phyloP scores from a whole-genome alignment of 1,140 invertebrate species.

The Copidosoma floridanum region DNA sequence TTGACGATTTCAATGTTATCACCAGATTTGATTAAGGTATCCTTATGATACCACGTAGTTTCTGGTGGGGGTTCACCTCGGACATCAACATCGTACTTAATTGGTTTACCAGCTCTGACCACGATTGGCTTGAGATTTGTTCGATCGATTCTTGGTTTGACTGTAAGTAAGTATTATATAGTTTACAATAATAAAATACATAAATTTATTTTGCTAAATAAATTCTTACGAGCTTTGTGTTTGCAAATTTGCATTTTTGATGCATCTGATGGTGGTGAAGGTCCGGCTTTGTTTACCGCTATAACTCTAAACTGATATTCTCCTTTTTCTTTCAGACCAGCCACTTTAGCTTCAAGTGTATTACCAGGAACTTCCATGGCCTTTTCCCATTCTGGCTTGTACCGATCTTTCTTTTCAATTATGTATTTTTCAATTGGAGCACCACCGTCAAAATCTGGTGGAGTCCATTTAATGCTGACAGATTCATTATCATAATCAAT shows the following conservation, averaged over 20 bases:
- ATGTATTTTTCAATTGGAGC: constrained; percentile 95
- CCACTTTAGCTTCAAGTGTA: constrained; percentile 74
- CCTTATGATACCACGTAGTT: constrained; percentile 79
- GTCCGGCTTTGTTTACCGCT: constrained; percentile 95
- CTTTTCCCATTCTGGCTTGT: constrained; percentile 77
- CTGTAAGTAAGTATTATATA: constrained; percentile 54
- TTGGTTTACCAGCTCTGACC: constrained; percentile 86
- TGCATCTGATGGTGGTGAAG: constrained; percentile 88
- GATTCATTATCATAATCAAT: constrained; percentile 92
- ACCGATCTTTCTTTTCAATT: constrained; percentile 92
- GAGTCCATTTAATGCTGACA: constrained; percentile 90
- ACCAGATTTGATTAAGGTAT: constrained; percentile 60
- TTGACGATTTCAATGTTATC: constrained; percentile 83
- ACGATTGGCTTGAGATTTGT: constrained; percentile 89
- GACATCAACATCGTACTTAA: constrained; percentile 92
- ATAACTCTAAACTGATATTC: constrained; percentile 94
- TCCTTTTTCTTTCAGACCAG: constrained; percentile 84
- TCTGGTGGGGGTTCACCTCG: constrained; percentile 92
- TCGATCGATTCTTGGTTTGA: constrained; percentile 95
- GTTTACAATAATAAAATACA: no score
- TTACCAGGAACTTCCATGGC: constrained; percentile 79
- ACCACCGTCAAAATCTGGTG: constrained; percentile 90
- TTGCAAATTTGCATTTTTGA: constrained; percentile 90
- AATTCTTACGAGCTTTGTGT: constrained; percentile 77
- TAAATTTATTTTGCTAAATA: background rate